These are phyloP conservation scores for Thereva unica DNA, from an alignment of 2,888 invertebrate genomes.

Conservation along the genomic window DNA sequence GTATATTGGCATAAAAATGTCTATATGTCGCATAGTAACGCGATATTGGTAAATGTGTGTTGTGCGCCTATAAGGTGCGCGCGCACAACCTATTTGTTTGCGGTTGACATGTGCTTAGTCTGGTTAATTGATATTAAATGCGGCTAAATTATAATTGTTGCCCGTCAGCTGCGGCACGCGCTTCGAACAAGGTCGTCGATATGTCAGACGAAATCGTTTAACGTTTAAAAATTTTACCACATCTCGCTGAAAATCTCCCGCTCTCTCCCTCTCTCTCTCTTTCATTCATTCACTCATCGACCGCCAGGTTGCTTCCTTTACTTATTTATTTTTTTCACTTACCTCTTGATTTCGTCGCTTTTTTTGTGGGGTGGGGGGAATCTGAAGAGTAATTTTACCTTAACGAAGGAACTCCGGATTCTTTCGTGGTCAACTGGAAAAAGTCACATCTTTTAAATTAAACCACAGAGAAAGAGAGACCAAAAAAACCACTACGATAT, in stretches of 20 bases:
- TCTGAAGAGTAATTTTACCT: too few species aligned
- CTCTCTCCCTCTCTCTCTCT: constrained; percentile 21
- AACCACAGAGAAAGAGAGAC: not conserved
- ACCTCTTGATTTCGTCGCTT: too few species aligned
- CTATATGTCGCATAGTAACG: constrained; percentile 7
- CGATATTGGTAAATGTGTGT: constrained; percentile 5
- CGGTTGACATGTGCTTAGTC: not conserved
- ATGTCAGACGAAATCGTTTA: constrained; percentile 7
- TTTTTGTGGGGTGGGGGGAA: too few species aligned
- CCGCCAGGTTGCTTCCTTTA: not conserved
- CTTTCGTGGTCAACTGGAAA: too few species aligned
- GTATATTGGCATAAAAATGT: not conserved
- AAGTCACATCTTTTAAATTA: too few species aligned
- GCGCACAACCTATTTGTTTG: constrained; percentile 11
- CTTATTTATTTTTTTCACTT: too few species aligned
- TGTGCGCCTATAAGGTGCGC: constrained; percentile 5
- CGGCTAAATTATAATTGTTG: constrained; percentile 24
- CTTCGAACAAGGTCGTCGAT: constrained; percentile 29
- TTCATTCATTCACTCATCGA: too few species aligned
- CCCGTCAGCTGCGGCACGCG: constrained; percentile 33
- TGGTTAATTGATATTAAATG: constrained; percentile 22
- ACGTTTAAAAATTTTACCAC: not conserved
- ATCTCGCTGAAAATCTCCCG: constrained; percentile 1
- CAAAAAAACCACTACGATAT: constrained; percentile 5
- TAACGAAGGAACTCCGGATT: too few species aligned